Conservation (phyloP, 2,797 vertebrate species). For the Cephalopachus bancanus region DNA sequence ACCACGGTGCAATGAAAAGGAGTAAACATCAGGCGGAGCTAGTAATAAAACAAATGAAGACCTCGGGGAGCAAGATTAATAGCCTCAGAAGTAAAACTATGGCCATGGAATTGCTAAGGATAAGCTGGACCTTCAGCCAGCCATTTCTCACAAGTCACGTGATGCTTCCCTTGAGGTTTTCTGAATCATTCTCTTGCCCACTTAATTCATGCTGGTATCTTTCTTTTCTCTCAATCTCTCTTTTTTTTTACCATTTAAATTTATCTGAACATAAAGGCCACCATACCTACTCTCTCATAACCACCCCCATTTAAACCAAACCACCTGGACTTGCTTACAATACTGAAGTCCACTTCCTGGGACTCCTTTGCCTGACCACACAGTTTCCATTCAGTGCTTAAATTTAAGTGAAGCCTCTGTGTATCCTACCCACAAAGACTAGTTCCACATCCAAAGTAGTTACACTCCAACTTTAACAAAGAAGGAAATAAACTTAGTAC, state of each 20-base stretch:
- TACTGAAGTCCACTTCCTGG: conserved; percentile 8
- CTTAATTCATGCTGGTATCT: neutral
- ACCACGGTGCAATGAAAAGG: neutral
- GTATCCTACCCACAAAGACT: conserved; percentile 66
- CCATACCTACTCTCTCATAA: neutral
- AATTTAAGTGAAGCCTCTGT: conserved; percentile 72
- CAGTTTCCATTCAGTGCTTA: conserved; percentile 64
- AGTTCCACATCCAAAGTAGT: conserved; percentile 58
- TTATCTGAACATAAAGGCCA: conserved; percentile 8
- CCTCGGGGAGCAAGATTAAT: neutral
- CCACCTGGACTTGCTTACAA: conserved; percentile 59
- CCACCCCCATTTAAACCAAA: conserved; percentile 40
- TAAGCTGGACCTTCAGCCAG: neutral
- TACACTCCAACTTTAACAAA: conserved; percentile 74
- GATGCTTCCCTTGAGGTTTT: neutral
- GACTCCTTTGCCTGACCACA: conserved; percentile 41
- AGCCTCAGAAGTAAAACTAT: neutral
- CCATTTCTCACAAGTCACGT: neutral
- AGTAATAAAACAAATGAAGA: neutral
- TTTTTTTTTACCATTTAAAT: neutral
- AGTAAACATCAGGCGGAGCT: neutral
- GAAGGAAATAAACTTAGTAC: conserved; percentile 64
- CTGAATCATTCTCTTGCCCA: neutral
- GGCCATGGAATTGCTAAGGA: neutral
- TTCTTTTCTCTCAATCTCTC: neutral